phyloP scores from a whole-genome alignment of 2,797 vertebrate species.

The Eupleurogrammus muticus region DNA sequence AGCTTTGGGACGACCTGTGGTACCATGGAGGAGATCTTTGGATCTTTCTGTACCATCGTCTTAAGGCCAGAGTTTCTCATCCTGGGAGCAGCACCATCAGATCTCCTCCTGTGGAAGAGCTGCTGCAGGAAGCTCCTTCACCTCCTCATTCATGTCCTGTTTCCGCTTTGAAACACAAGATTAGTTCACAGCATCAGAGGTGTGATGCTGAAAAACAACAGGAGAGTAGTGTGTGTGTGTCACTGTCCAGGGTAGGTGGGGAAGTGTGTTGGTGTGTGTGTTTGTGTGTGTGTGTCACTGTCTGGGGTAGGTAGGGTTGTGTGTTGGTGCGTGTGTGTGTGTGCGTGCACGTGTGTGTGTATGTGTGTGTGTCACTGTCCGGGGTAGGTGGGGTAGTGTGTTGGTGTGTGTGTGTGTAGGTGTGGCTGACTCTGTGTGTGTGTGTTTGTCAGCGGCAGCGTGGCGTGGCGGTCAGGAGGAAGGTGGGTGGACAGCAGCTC shows the following conservation, averaged over 20 bases:
- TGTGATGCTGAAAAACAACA: constrained; percentile 22
- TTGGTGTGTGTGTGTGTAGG: constrained; percentile 64
- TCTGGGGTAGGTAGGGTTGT: too few relatives aligned
- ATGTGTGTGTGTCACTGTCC: constrained; percentile 70
- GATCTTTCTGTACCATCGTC: background rate
- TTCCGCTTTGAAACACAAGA: constrained; percentile 12
- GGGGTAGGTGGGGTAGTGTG: constrained; percentile 77
- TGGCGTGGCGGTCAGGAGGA: constrained; percentile 62
- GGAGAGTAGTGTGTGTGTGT: background rate
- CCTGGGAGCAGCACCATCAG: constrained; percentile 18
- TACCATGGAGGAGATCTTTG: too few relatives aligned
- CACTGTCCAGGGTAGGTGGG: too few relatives aligned
- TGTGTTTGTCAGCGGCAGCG: constrained; percentile 66
- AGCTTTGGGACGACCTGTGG: background rate
- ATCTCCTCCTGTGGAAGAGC: constrained; percentile 4
- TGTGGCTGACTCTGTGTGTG: constrained; percentile 72
- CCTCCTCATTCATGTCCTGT: constrained; percentile 10
- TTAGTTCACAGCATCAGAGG: constrained; percentile 7
- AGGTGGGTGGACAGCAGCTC: constrained; percentile 86
- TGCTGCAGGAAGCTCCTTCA: too few relatives aligned
- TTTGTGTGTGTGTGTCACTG: background rate
- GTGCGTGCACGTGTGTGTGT: constrained; percentile 22
- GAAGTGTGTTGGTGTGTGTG: too few relatives aligned
- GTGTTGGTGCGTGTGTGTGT: constrained; percentile 39
- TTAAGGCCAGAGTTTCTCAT: constrained; percentile 10